Evolutionary conservation across 2,888 invertebrate genomes (phyloP), one percentile per base, ranked within the genome.

Genomic region (Lycia hirtaria): DNA sequence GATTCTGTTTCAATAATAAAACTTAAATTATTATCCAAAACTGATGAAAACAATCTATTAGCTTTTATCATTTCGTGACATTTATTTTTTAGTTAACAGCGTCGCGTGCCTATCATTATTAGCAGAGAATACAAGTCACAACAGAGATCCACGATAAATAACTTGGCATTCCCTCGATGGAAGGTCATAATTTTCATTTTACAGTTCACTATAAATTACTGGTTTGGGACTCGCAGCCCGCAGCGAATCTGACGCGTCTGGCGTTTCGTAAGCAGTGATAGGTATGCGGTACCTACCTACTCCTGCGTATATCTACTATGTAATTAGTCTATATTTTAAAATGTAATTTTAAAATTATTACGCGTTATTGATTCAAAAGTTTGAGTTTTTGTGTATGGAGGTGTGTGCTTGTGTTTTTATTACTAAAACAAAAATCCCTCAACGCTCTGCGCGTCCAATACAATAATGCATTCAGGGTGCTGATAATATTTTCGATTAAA

Each of bases 51-150:
- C 1, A n/a, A 37, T 10, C 5, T 15, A 1, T 0, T 19, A n/a
- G n/a, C n/a, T 37, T 19, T 9, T n/a, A n/a, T 37, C n/a, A 10
- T 19, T 10, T 4, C 1, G n/a, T 4, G 10, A 10, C 19, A 4
- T 37, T 19, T 19, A 37, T 37, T 37, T 19, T 17, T 19, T 19
- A 56, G n/a, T n/a, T n/a, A n/a, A n/a, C n/a, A n/a, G n/a, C 69
- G 61, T 81, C 70, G 81, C 81, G 82, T 83, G 83, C 60, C 67
- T 63, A 69, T 76, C 73, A 74, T 76, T 78, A 79, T 78, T 80
- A 77, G 68, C 64, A 62, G 61, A 61, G 64, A 73, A 68, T 44
- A 65, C 61, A 56, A 60, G 66, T 69, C 64, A 63, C 70, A 73
- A 72, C 64, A 62, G 71, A 75, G 72, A 74, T 73, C 61, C 60